Evolutionary conservation across 92 coral and sea anemone species (phyloP).

Genomic region (Zoanthus gigantus): DNA sequence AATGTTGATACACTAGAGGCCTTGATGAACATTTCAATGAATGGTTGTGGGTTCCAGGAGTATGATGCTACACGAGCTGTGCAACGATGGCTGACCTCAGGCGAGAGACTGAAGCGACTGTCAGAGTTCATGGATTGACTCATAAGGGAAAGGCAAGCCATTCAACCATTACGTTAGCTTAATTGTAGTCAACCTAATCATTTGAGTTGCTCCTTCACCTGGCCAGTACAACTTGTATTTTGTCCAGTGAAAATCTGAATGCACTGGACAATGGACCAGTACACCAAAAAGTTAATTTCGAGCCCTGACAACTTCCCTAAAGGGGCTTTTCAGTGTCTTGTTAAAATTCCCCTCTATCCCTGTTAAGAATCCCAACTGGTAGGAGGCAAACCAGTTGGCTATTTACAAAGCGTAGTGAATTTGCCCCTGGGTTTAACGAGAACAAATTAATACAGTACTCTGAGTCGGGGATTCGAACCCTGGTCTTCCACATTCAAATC

Average conservation of each 20-base stretch:
- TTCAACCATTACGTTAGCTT: not conserved
- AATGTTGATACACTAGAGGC: conserved; percentile 45
- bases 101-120: conserved; percentile 44
- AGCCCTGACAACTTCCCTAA: not conserved
- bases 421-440: too few species aligned
- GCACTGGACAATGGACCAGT: conserved; percentile 42
- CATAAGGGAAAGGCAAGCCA: not conserved
- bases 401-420: too few species aligned
- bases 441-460: too few species aligned
- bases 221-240: conserved; percentile 34
- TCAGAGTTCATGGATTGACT: conserved; percentile 41
- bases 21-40: conserved; percentile 55
- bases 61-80: conserved; percentile 46
- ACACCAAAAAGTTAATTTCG: conserved; percentile 47
- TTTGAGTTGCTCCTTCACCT: conserved; percentile 17
- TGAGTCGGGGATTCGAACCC: too few species aligned
- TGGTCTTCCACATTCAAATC: too few species aligned
- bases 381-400: too few species aligned
- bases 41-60: conserved; percentile 62
- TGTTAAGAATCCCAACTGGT: too few species aligned
- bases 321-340: too few species aligned
- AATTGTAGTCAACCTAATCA: conserved; percentile 1
- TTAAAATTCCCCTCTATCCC: too few species aligned
- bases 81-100: conserved; percentile 54
- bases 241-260: not conserved